Percentiles rank a stretch among this genome's conserved stretches.
Conservation (phyloP, 2,888 invertebrate genomes). For the Thysanoteuthis rhombus region DNA sequence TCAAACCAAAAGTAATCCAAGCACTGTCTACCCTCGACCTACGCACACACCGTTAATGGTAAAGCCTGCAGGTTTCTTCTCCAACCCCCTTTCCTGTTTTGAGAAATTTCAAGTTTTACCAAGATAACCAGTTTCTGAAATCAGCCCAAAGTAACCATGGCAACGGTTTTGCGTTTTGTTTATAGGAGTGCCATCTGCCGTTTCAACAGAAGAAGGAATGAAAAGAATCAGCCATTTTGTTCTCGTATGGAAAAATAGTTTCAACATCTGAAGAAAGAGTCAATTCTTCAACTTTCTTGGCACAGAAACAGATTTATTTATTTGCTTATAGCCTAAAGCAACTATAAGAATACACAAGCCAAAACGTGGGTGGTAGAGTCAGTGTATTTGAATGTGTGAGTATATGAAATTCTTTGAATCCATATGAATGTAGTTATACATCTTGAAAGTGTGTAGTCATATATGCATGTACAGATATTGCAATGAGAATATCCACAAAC, state of each 20-base stretch:
- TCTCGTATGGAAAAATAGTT: background rate
- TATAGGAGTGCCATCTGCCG: background rate
- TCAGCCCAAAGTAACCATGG: background rate
- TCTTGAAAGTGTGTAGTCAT: too few species aligned
- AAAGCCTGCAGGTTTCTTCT: too few species aligned
- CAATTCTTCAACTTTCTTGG: background rate
- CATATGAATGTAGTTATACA: too few species aligned
- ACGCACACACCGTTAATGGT: too few species aligned
- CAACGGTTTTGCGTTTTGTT: background rate
- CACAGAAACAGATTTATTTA: background rate
- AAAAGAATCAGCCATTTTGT: background rate
- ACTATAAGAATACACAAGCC: background rate
- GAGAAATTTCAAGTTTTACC: background rate
- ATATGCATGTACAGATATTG: too few species aligned
- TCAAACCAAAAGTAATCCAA: too few species aligned
- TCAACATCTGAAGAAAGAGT: background rate
- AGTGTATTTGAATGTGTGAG: background rate
- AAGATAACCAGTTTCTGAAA: background rate
- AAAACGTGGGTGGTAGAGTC: background rate
- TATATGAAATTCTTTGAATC: background rate
- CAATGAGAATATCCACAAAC: too few species aligned
- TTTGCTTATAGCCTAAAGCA: background rate
- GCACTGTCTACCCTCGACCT: too few species aligned
- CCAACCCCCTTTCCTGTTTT: background rate
- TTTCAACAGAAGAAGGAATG: background rate